phyloP scores from a whole-genome alignment of 2,888 invertebrate genomes.

The Hypercompe scribonia region DNA sequence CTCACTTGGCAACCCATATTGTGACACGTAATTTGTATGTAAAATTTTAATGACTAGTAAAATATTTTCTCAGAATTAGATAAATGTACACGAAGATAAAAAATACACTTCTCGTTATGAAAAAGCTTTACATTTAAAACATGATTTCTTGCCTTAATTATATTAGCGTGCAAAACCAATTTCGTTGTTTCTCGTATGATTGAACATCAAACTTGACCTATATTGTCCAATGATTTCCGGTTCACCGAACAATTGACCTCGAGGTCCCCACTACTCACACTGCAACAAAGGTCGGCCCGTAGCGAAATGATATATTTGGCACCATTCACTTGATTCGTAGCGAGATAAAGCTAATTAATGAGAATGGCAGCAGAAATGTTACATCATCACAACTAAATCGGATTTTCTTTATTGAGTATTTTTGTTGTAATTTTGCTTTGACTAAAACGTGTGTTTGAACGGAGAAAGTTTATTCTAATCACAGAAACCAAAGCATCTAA shows the following conservation, averaged over 20 bases:
- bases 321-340: slow-evolving; percentile 52
- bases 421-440: slow-evolving; percentile 11
- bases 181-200: slow-evolving; percentile 29
- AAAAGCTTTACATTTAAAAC: slow-evolving; percentile 7
- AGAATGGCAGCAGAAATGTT: slow-evolving; percentile 29
- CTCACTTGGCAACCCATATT: slow-evolving; percentile 9
- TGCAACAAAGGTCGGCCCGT: slow-evolving; percentile 59
- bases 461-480: not conserved
- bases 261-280: slow-evolving; percentile 46
- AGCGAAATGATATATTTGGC: slow-evolving; percentile 55
- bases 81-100: not conserved
- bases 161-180: slow-evolving; percentile 23
- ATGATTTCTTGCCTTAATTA: slow-evolving; percentile 22
- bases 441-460: not conserved
- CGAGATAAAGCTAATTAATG: slow-evolving; percentile 43
- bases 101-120: too few species aligned
- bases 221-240: slow-evolving; percentile 61
- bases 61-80: not conserved
- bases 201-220: slow-evolving; percentile 62
- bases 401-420: slow-evolving; percentile 17
- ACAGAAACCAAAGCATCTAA: not conserved
- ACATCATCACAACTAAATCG: slow-evolving; percentile 22
- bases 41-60: not conserved
- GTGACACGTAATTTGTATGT: not conserved
- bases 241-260: slow-evolving; percentile 60